Conservation (phyloP, 2,113 vertebrate species). For the Hymenochirus boettgeri region DNA sequence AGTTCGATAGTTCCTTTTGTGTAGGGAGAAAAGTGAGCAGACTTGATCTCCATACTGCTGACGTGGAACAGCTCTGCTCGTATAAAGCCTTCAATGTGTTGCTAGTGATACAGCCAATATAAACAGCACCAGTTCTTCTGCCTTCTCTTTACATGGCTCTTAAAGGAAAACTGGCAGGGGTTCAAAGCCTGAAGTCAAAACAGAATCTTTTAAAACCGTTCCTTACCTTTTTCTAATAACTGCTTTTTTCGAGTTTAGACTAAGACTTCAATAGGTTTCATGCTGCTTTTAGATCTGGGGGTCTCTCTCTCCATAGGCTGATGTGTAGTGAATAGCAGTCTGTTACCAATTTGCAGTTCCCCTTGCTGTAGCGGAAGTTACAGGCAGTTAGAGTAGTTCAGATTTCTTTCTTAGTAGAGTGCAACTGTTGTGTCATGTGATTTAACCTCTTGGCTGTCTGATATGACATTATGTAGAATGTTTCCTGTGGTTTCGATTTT, state of each 20-base stretch:
- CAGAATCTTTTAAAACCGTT: background rate
- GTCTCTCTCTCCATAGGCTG: background rate
- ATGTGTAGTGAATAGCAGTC: background rate
- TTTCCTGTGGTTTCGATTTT: too few species aligned
- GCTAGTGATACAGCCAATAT: background rate
- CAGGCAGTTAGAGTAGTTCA: constrained; percentile 51
- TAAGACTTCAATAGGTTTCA: background rate
- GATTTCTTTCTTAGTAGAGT: constrained; percentile 49
- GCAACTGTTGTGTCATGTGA: constrained; percentile 53
- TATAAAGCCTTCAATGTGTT: background rate
- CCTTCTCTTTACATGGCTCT: background rate
- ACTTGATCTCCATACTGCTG: background rate
- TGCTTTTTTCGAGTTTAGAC: background rate
- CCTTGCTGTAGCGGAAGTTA: constrained; percentile 48
- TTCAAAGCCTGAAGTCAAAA: background rate
- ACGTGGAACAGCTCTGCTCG: background rate
- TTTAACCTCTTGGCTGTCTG: constrained; percentile 10
- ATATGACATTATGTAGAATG: too few species aligned
- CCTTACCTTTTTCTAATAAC: constrained; percentile 12
- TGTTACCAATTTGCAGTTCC: constrained; percentile 42
- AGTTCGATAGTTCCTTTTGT: background rate
- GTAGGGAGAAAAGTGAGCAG: too few species aligned
- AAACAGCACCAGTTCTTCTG: background rate
- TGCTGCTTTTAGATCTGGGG: background rate
- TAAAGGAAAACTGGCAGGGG: background rate